phyloP scores from a whole-genome alignment of 1,140 invertebrate species.

The Prorops nasuta region DNA sequence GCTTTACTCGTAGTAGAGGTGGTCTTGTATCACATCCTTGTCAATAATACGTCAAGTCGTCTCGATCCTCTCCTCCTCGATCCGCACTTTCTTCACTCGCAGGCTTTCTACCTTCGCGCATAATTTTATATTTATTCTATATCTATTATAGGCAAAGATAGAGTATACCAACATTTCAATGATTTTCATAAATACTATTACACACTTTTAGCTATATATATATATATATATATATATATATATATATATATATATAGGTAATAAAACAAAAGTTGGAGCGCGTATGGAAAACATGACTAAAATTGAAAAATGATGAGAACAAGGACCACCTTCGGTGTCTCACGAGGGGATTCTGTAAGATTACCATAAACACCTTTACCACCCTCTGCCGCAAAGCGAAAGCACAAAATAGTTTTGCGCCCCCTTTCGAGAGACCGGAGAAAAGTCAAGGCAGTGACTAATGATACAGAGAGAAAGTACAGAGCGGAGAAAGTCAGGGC shows the following conservation, averaged over 20 bases:
- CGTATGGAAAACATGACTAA: no score
- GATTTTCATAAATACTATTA: no score
- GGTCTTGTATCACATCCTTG: slow-evolving; percentile 32
- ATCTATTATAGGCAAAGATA: no score
- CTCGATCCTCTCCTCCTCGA: no score
- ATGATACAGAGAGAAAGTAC: slow-evolving; percentile 30
- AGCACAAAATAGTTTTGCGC: slow-evolving; percentile 36
- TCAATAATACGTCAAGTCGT: slow-evolving; percentile 32
- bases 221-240: no score
- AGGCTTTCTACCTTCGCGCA: slow-evolving; percentile 12
- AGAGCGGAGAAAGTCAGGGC: slow-evolving; percentile 25
- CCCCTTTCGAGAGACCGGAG: slow-evolving; percentile 21
- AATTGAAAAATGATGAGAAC: slow-evolving; percentile 31
- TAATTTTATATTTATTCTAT: no score
- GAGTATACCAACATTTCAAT: no score
- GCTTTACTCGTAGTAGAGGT: slow-evolving; percentile 26
- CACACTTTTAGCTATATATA: no score
- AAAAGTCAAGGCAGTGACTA: slow-evolving; percentile 37
- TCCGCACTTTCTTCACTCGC: slow-evolving; percentile 10
- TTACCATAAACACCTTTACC: slow-evolving; percentile 42
- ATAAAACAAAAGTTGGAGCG: no score
- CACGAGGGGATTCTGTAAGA: slow-evolving; percentile 20
- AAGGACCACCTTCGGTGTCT: slow-evolving; percentile 26
- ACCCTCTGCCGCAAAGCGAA: slow-evolving; percentile 25
- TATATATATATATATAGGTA: no score